These are phyloP conservation scores for Pogonophryne albipinna DNA, from an alignment of 2,797 vertebrate species.

Conservation along the genomic window DNA sequence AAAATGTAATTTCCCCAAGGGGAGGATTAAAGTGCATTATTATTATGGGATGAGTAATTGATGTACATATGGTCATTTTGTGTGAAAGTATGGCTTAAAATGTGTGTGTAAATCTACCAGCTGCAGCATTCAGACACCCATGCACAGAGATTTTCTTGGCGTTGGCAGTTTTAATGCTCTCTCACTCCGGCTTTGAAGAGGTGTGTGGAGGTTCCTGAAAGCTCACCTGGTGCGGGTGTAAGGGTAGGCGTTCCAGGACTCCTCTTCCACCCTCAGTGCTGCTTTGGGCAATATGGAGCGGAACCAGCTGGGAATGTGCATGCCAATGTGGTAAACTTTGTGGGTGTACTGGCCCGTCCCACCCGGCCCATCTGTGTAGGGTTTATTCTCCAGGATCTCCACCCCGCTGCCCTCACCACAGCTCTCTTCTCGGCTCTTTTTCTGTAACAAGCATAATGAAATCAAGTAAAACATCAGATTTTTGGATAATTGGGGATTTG, in stretches of 20 bases:
- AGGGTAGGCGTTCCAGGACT: constrained; percentile 97
- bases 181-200: constrained; percentile 20
- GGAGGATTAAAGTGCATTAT: no score
- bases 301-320: constrained; percentile 99
- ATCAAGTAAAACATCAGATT: background rate
- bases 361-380: constrained; percentile 95
- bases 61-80: no score
- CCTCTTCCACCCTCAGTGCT: constrained; percentile 93
- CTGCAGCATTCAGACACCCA: background rate
- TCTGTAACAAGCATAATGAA: constrained; percentile 81
- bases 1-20: no score
- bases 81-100: no score
- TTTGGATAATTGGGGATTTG: background rate
- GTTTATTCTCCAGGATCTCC: constrained; percentile 97
- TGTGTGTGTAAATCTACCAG: background rate
- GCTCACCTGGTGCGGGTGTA: constrained; percentile 94
- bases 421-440: constrained; percentile 98
- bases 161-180: constrained; percentile 18
- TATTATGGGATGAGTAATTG: no score
- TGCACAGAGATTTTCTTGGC: background rate
- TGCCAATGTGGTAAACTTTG: constrained; percentile 99
- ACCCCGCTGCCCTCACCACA: constrained; percentile 97
- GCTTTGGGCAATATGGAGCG: constrained; percentile 96
- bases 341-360: constrained; percentile 96
- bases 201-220: constrained; percentile 31